Evolutionary conservation across 2,113 vertebrate species (phyloP).

Genomic region (Anolis sagrei): DNA sequence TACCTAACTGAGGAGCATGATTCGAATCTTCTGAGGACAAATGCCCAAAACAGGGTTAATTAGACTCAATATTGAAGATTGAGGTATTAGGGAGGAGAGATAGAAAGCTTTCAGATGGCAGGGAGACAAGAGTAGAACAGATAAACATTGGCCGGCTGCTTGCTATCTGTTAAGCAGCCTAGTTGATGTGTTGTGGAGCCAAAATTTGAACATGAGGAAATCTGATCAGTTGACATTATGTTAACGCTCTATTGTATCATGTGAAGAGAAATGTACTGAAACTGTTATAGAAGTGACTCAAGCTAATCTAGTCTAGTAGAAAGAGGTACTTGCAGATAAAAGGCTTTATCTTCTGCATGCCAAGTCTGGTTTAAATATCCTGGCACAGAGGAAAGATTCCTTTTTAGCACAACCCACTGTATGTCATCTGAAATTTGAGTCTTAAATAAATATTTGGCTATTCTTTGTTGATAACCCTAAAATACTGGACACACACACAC

Average conservation of each 20-base stretch:
- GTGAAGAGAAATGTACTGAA: not conserved
- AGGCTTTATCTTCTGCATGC: not conserved
- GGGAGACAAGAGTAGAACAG: not conserved
- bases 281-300: not conserved
- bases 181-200: not conserved
- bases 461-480: not conserved
- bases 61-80: not conserved
- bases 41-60: too few relatives aligned
- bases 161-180: not conserved
- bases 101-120: too few relatives aligned
- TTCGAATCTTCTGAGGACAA: not conserved
- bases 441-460: conserved; percentile 39
- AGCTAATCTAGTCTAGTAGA: not conserved
- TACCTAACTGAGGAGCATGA: not conserved
- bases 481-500: not conserved
- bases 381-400: not conserved
- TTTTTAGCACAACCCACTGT: conserved; percentile 17
- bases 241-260: not conserved
- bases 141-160: not conserved
- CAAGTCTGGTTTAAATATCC: conserved; percentile 53
- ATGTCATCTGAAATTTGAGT: conserved; percentile 43
- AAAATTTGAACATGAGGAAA: not conserved
- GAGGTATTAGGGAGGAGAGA: not conserved
- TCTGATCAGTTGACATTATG: not conserved
- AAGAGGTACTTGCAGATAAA: conserved; percentile 5